Evolutionary conservation across 2,888 invertebrate genomes (phyloP).

Genomic region (Drepanosiphum platanoidis): DNA sequence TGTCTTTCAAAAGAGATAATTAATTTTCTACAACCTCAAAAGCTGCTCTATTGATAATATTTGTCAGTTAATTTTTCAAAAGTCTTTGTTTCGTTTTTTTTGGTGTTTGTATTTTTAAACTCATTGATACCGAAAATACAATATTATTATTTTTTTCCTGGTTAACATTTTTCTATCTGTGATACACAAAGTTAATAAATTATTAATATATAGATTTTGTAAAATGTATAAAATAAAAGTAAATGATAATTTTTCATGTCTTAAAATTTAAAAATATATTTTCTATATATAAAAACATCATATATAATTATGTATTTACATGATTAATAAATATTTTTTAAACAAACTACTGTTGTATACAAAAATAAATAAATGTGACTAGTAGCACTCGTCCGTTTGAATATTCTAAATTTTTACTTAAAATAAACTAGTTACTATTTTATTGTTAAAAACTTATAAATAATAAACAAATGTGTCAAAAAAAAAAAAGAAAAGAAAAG

Average conservation of each 20-base stretch:
- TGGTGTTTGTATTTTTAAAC: background rate
- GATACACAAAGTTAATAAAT: conserved; percentile 54
- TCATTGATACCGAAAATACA: conserved; percentile 12
- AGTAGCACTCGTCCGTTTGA: conserved; percentile 56
- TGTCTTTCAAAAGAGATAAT: conserved; percentile 3
- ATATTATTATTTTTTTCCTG: conserved; percentile 10
- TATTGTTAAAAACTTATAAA: conserved; percentile 29
- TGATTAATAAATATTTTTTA: conserved; percentile 44
- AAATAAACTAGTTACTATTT: conserved; percentile 35
- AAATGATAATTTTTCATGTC: conserved; percentile 18
- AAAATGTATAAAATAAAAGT: conserved; percentile 29
- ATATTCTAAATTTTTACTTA: conserved; percentile 38
- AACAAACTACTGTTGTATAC: conserved; percentile 49
- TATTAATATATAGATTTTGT: conserved; percentile 32
- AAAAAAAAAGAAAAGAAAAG: no score
- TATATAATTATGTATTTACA: conserved; percentile 45
- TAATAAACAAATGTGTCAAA: conserved; percentile 42
- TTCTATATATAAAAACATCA: conserved; percentile 42
- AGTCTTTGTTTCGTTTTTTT: background rate
- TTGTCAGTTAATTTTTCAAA: conserved; percentile 8
- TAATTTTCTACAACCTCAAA: conserved; percentile 24
- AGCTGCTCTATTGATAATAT: background rate
- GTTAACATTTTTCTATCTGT: conserved; percentile 31
- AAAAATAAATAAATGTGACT: conserved; percentile 60
- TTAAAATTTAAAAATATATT: conserved; percentile 37